These are phyloP conservation scores for Aptenodytes forsteri DNA, from an alignment of 2,113 vertebrate genomes.

Conservation along the genomic window DNA sequence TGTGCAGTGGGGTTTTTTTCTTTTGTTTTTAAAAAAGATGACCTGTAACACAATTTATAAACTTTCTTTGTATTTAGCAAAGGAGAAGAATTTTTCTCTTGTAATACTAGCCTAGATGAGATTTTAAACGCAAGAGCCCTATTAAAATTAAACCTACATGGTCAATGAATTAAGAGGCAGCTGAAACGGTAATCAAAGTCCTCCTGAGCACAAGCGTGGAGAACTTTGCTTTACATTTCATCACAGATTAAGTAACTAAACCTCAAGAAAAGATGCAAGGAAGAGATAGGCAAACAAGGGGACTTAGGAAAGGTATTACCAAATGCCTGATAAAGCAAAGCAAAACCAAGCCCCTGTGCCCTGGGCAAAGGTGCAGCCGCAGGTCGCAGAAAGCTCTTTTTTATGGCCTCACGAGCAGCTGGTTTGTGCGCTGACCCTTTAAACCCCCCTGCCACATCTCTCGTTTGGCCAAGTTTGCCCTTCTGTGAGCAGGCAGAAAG, in stretches of 20 bases:
- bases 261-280: neutral
- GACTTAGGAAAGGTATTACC: neutral
- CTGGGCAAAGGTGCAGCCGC: neutral
- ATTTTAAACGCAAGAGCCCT: neutral
- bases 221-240: conserved; percentile 20
- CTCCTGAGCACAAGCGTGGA: neutral
- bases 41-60: neutral
- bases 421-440: neutral
- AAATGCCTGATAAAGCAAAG: neutral
- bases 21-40: neutral
- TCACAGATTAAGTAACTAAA: conserved; percentile 36
- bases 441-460: neutral
- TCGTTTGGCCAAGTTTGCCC: neutral
- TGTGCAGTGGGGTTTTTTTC: rapidly evolving
- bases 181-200: neutral
- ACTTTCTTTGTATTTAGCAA: neutral
- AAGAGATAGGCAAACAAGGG: neutral
- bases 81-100: neutral
- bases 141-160: neutral
- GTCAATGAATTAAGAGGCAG: neutral
- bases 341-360: neutral
- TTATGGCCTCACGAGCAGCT: neutral
- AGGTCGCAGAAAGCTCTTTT: neutral
- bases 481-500: neutral
- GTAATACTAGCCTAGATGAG: neutral